phyloP scores from a whole-genome alignment of 2,113 vertebrate species.

The Rissa tridactyla region DNA sequence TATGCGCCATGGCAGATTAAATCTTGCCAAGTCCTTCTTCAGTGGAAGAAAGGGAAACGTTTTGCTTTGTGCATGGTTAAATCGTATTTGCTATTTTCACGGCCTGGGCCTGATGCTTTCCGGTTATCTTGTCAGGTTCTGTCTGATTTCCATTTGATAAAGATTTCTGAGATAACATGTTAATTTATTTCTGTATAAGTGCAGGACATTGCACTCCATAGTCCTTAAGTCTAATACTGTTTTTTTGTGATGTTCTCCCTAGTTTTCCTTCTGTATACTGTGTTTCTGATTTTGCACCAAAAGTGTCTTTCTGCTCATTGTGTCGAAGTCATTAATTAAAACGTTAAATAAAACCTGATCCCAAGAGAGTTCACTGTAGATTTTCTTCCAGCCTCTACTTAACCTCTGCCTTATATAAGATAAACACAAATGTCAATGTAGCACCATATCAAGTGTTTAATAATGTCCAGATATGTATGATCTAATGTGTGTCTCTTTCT shows the following conservation, averaged over 20 bases:
- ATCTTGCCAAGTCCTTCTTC: not conserved
- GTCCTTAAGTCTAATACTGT: not conserved
- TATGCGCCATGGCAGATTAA: accelerated
- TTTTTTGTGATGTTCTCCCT: not conserved
- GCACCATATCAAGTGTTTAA: not conserved
- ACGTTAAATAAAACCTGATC: not conserved
- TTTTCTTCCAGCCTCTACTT: not conserved
- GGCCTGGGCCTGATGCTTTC: not conserved
- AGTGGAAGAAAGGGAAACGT: not conserved
- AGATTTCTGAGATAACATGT: accelerated
- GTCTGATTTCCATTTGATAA: not conserved
- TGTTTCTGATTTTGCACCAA: not conserved
- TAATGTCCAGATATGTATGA: not conserved
- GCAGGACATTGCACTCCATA: not conserved
- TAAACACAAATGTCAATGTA: not conserved
- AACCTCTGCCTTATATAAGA: not conserved
- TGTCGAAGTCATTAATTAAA: not conserved
- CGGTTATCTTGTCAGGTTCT: not conserved
- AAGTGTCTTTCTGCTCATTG: not conserved
- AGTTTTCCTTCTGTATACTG: accelerated
- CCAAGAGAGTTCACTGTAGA: not conserved
- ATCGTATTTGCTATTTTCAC: not conserved
- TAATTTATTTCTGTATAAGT: not conserved
- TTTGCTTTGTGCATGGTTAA: not conserved
- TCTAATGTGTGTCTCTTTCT: not conserved